Evolutionary conservation across 1,140 invertebrate species (phyloP).

Genomic region (Himalopsyche phryganea): DNA sequence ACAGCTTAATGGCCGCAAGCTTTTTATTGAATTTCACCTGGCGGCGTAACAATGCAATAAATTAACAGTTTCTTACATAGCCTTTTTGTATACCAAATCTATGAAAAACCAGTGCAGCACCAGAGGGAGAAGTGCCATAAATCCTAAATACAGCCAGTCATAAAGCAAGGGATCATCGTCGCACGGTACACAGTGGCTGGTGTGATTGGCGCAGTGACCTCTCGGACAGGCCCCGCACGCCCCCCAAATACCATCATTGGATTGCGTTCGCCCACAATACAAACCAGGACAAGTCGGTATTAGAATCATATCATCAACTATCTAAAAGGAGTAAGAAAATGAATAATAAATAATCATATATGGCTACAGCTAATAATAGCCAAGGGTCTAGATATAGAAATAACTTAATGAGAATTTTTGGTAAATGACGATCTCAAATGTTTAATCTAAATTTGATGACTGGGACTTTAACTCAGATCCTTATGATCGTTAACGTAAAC

Average conservation of each 20-base stretch:
- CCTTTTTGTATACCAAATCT: constrained; percentile 73
- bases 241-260: constrained; percentile 66
- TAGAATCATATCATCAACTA: constrained; percentile 1
- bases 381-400: too few species aligned
- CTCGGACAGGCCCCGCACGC: constrained; percentile 83
- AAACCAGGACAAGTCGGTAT: constrained; percentile 70
- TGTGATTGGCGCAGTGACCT: constrained; percentile 67
- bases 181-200: constrained; percentile 69
- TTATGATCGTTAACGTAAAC: too few species aligned
- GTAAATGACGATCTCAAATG: too few species aligned
- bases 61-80: constrained; percentile 62
- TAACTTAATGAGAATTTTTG: too few species aligned
- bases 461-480: too few species aligned
- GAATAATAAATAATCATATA: too few species aligned
- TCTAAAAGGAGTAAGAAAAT: too few species aligned
- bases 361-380: too few species aligned
- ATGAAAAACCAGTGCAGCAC: constrained; percentile 91
- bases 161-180: constrained; percentile 75
- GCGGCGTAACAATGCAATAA: too few species aligned
- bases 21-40: too few species aligned
- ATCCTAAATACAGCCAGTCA: constrained; percentile 91
- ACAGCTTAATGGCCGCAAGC: too few species aligned
- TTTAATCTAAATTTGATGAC: too few species aligned
- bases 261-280: constrained; percentile 75
- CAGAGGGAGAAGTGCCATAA: constrained; percentile 83